Conservation (phyloP, 2,888 invertebrate genomes). For the Metallyticus violacea region DNA sequence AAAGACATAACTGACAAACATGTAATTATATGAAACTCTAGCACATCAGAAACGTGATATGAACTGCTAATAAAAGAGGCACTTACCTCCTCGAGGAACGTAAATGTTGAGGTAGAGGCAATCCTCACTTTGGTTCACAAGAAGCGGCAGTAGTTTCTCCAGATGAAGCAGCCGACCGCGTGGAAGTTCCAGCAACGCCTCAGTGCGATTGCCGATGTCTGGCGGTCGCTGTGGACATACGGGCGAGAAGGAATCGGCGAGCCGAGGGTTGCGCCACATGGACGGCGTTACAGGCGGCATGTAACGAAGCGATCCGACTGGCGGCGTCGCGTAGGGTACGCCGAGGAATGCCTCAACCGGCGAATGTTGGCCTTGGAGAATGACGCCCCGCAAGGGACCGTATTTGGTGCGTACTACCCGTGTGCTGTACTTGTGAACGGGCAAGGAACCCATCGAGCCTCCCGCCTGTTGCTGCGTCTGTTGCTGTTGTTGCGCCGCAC, state of each 20-base stretch:
- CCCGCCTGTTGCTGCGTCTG: not conserved
- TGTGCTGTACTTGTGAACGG: constrained; percentile 74
- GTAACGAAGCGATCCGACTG: constrained; percentile 85
- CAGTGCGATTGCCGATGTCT: constrained; percentile 48
- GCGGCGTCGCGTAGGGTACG: constrained; percentile 91
- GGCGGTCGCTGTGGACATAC: constrained; percentile 83
- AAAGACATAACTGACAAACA: not conserved
- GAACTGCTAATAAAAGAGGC: not conserved
- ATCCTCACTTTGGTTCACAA: constrained; percentile 94
- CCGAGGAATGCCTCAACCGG: constrained; percentile 89
- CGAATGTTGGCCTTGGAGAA: constrained; percentile 70
- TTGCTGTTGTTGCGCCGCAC: not conserved
- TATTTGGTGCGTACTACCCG: constrained; percentile 85
- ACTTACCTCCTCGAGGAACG: constrained; percentile 76
- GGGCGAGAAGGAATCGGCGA: constrained; percentile 78
- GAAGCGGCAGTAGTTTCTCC: constrained; percentile 75
- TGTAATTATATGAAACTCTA: not conserved
- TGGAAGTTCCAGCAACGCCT: constrained; percentile 68
- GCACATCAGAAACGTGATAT: not conserved
- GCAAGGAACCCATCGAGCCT: constrained; percentile 43
- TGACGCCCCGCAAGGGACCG: constrained; percentile 81
- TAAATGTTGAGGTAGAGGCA: constrained; percentile 97
- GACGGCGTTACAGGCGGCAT: constrained; percentile 94
- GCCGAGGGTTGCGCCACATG: constrained; percentile 76
- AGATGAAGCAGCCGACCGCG: constrained; percentile 80